Conservation (phyloP, 2,113 vertebrate genomes). For the Heptranchias perlo region DNA sequence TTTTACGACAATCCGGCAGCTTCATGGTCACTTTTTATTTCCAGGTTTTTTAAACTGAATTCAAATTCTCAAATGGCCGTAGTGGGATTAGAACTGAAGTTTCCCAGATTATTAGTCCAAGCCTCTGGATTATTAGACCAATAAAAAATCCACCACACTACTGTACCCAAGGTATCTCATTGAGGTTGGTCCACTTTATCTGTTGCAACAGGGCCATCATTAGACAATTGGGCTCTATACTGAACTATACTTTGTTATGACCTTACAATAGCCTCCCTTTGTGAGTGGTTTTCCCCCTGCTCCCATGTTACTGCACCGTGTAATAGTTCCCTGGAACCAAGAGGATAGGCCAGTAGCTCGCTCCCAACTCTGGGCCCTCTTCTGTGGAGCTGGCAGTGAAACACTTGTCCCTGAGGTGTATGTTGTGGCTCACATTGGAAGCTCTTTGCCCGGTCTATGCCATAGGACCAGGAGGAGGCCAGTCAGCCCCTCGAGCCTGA, state of each 20-base stretch:
- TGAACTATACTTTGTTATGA: not conserved
- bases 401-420: not conserved
- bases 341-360: not conserved
- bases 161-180: not conserved
- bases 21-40: not conserved
- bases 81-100: not conserved
- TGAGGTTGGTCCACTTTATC: not conserved
- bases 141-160: not conserved
- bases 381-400: not conserved
- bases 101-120: not conserved
- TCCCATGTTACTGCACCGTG: not conserved
- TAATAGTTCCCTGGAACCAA: not conserved
- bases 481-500: not conserved
- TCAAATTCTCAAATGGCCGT: not conserved
- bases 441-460: not conserved
- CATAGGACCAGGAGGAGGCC: not conserved
- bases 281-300: not conserved
- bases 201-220: not conserved
- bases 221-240: not conserved
- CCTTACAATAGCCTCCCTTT: not conserved
- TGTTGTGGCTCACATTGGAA: not conserved
- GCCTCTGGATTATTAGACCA: too few relatives aligned
- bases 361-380: not conserved
- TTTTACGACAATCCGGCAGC: too few relatives aligned
- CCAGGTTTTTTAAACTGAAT: not conserved